phyloP scores from a whole-genome alignment of 1,140 invertebrate genomes.

The Venustaconcha ellipsiformis region DNA sequence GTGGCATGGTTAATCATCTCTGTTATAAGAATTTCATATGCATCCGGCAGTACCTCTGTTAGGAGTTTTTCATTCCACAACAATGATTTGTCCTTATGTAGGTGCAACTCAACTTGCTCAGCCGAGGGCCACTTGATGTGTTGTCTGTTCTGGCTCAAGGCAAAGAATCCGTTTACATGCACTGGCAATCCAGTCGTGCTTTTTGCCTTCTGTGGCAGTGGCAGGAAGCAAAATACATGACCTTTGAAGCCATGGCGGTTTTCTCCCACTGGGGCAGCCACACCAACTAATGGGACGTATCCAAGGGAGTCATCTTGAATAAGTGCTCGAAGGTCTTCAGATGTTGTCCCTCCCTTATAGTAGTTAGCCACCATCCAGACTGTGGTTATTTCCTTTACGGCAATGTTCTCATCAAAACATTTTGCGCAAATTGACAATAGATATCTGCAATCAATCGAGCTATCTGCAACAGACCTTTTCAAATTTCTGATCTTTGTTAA shows the following conservation, averaged over 20 bases:
- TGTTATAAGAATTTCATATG: constrained; percentile 17
- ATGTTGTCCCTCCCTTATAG: constrained; percentile 6
- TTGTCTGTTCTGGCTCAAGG: constrained; percentile 49
- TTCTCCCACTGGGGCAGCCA: constrained; percentile 3
- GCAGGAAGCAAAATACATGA: constrained; percentile 58
- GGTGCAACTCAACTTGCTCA: constrained; percentile 16
- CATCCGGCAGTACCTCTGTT: constrained; percentile 36
- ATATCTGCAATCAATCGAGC: too few species aligned
- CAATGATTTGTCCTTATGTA: constrained; percentile 36
- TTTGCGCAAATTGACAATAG: too few species aligned
- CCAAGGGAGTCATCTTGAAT: constrained; percentile 7
- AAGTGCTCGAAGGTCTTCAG: constrained; percentile 10
- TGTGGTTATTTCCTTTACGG: background rate
- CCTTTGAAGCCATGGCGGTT: background rate
- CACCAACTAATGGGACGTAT: constrained; percentile 21
- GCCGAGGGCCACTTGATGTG: constrained; percentile 51
- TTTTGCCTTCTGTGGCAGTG: constrained; percentile 40
- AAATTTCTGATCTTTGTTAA: too few species aligned
- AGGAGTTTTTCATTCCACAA: constrained; percentile 51
- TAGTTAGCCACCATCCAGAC: constrained; percentile 24
- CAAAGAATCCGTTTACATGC: constrained; percentile 57
- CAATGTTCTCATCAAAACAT: too few species aligned
- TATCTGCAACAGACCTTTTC: too few species aligned
- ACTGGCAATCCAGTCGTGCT: constrained; percentile 52
- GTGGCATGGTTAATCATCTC: background rate